Conservation (phyloP, 1,140 invertebrate genomes). For the Acromyrmex echinatior region DNA sequence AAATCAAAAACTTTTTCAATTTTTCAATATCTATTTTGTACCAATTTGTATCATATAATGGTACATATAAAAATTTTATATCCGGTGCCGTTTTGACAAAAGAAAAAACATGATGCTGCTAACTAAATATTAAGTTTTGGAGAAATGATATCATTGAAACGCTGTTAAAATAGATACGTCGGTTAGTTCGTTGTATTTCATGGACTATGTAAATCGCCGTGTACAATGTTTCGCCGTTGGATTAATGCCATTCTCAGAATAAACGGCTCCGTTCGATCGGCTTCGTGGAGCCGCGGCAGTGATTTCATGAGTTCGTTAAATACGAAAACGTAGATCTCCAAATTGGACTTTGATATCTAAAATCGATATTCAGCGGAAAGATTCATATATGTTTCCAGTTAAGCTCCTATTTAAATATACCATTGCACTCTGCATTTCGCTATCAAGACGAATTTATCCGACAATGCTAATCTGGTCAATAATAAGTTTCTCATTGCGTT, state of each 20-base stretch:
- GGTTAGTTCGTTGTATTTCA: constrained; percentile 1
- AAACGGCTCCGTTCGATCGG: constrained; percentile 23
- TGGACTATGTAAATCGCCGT: neutral
- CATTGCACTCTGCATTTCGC: neutral
- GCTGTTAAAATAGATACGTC: constrained; percentile 1
- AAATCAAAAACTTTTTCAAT: too few relatives aligned
- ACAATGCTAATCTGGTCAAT: neutral
- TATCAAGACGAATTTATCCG: neutral
- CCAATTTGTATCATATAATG: too few relatives aligned
- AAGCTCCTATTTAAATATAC: neutral
- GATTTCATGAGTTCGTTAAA: constrained; percentile 39
- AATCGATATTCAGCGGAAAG: neutral
- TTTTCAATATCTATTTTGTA: too few relatives aligned
- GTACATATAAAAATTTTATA: too few relatives aligned
- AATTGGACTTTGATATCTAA: neutral
- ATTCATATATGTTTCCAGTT: constrained; percentile 7
- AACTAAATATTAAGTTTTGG: neutral
- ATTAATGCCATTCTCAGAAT: constrained; percentile 55
- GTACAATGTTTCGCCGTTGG: constrained; percentile 32
- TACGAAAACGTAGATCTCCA: constrained; percentile 14
- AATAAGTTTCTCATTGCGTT: neutral
- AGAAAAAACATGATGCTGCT: too few relatives aligned
- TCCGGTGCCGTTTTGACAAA: too few relatives aligned
- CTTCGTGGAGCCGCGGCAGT: neutral
- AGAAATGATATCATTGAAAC: neutral